Conservation (phyloP, 1,140 invertebrate species). For the Tribolium castaneum region DNA sequence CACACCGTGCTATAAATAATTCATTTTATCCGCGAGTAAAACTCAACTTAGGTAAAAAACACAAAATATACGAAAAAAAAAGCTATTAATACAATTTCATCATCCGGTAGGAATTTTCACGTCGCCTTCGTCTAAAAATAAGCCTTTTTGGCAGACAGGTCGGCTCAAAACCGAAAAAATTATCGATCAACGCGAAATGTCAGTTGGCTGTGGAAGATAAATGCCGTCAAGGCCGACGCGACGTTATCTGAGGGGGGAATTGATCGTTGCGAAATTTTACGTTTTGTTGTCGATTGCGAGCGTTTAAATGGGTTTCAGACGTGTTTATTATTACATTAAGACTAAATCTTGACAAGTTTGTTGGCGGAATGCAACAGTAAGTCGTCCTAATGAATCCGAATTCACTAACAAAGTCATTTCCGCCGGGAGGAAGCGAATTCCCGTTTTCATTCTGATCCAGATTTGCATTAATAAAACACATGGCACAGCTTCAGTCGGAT, state of each 20-base stretch:
- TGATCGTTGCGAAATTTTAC: no score
- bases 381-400: slow-evolving; percentile 15
- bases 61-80: background rate
- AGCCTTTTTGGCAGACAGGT: background rate
- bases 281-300: background rate
- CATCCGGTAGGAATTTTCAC: background rate
- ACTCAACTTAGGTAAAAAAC: background rate
- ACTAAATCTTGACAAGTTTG: slow-evolving; percentile 23
- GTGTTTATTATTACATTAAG: slow-evolving; percentile 23
- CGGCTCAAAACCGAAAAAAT: background rate
- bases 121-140: background rate
- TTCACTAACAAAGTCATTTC: slow-evolving; percentile 33
- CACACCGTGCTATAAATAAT: background rate
- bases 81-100: background rate
- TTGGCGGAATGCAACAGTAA: slow-evolving; percentile 23
- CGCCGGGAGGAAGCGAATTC: background rate
- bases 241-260: background rate
- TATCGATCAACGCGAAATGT: background rate
- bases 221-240: background rate
- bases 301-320: background rate
- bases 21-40: background rate
- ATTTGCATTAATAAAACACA: slow-evolving; percentile 8
- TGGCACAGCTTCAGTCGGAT: background rate
- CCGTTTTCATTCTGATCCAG: background rate
- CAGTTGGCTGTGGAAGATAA: background rate